Percentiles rank a stretch among this genome's conserved stretches.
Evolutionary conservation across 2,797 vertebrate genomes (phyloP).

Genomic region (Sciurus carolinensis): DNA sequence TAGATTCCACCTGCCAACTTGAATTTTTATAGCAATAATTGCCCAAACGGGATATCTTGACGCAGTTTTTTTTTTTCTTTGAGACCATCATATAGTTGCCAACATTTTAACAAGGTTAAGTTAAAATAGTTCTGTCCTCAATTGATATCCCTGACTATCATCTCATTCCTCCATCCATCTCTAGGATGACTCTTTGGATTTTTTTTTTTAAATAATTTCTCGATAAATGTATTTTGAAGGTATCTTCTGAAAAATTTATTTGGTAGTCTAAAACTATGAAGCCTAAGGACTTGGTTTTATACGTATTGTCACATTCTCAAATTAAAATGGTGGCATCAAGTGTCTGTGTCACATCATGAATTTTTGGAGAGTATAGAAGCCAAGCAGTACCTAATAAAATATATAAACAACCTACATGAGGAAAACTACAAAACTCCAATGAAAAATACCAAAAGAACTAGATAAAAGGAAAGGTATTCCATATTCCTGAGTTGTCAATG

Average conservation of each 20-base stretch:
- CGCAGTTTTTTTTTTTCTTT: constrained; percentile 36
- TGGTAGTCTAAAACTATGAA: constrained; percentile 43
- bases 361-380: constrained; percentile 2
- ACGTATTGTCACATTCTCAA: background rate
- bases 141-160: background rate
- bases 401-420: background rate
- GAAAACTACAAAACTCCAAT: constrained; percentile 11
- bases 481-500: background rate
- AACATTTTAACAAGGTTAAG: constrained; percentile 45
- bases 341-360: background rate
- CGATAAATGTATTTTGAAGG: constrained; percentile 8
- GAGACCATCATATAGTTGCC: background rate
- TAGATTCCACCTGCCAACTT: constrained; percentile 62
- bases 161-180: background rate
- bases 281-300: constrained; percentile 23
- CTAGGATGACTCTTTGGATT: background rate
- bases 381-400: background rate
- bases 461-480: background rate
- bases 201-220: background rate
- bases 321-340: constrained; percentile 26
- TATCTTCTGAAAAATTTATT: constrained; percentile 20
- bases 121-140: constrained; percentile 50
- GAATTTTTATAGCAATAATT: constrained; percentile 58
- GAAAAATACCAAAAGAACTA: constrained; percentile 10
- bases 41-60: background rate